Conservation (phyloP, 2,797 vertebrate genomes). For the Tokudaia tokunoshimensis region DNA sequence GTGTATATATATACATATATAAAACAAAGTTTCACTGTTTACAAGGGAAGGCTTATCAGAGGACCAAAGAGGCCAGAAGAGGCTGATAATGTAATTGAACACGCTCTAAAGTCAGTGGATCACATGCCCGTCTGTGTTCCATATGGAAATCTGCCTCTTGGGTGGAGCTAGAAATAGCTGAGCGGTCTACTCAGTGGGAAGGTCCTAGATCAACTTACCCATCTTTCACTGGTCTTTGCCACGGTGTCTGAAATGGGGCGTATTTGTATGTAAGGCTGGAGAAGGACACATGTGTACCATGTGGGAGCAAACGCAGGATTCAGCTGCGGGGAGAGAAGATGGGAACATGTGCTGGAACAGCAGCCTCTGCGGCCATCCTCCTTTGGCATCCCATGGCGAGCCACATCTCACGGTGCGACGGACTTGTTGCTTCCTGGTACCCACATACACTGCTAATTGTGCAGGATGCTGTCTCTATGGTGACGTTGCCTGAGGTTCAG, state of each 20-base stretch:
- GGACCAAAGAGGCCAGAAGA: not conserved
- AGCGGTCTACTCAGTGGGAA: not conserved
- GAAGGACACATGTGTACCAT: not conserved
- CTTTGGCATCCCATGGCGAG: accelerated
- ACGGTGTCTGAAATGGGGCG: not conserved
- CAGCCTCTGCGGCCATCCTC: not conserved
- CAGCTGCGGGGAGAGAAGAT: not conserved
- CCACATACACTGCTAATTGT: not conserved
- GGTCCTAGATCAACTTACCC: not conserved
- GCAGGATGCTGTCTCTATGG: constrained; percentile 9
- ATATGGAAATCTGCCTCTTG: not conserved
- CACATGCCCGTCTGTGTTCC: not conserved
- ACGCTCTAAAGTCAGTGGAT: too few relatives aligned
- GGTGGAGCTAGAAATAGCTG: not conserved
- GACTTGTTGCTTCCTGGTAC: not conserved
- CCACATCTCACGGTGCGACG: not conserved
- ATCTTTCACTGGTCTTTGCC: not conserved
- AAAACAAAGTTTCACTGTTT: constrained; percentile 1
- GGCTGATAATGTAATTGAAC: not conserved
- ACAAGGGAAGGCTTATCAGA: not conserved
- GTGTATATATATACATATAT: too few relatives aligned
- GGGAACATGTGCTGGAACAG: not conserved
- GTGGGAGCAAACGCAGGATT: not conserved
- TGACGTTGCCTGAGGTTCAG: not conserved
- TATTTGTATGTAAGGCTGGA: not conserved